These are phyloP conservation scores for Eupithecia centaureata DNA, from an alignment of 2,888 invertebrate species.

Conservation along the genomic window DNA sequence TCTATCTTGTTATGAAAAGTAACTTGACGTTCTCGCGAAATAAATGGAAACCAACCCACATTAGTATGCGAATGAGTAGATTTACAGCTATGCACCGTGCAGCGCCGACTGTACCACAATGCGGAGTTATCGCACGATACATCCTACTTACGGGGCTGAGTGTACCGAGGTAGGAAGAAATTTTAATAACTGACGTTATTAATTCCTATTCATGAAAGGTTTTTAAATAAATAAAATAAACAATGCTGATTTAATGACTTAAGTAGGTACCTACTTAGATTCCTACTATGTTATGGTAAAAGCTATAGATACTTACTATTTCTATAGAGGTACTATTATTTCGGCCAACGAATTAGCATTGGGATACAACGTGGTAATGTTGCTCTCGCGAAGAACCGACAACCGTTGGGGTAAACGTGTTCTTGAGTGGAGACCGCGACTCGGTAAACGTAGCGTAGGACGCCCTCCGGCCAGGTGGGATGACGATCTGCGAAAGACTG, in stretches of 20 bases:
- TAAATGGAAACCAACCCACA: conserved; percentile 10
- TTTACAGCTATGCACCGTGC: conserved; percentile 27
- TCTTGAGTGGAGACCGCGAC: too few species aligned
- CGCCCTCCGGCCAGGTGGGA: too few species aligned
- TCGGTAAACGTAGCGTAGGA: too few species aligned
- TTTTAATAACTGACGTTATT: background rate
- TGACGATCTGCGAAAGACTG: too few species aligned
- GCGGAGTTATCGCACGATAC: conserved; percentile 29
- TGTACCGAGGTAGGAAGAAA: background rate
- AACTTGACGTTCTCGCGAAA: background rate
- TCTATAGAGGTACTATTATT: too few species aligned
- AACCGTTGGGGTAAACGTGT: too few species aligned
- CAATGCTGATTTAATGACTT: background rate
- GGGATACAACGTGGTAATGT: too few species aligned
- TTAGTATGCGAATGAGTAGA: conserved; percentile 18
- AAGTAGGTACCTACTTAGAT: background rate
- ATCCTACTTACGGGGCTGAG: conserved; percentile 20
- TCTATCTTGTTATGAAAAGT: too few species aligned
- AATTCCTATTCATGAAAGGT: background rate
- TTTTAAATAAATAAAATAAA: background rate
- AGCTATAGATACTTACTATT: too few species aligned
- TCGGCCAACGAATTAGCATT: too few species aligned
- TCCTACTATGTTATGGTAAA: too few species aligned
- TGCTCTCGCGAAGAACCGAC: too few species aligned
- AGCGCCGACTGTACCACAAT: conserved; percentile 16